Base-by-base conservation (phyloP, 2,113 vertebrate species). In the Nettapus auritus region DNA sequence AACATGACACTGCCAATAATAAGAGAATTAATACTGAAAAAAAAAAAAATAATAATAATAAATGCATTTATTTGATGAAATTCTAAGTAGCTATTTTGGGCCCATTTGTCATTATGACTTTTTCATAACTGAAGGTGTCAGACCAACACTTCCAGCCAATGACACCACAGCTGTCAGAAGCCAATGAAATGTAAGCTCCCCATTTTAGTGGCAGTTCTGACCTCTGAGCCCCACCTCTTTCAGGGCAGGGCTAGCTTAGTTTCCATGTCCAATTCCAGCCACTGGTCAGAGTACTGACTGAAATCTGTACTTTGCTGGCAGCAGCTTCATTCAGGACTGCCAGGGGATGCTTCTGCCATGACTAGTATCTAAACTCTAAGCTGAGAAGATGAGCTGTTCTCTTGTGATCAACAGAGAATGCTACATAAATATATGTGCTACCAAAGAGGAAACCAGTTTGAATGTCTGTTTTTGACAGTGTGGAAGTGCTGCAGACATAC, bases 341-440 rank as follows among this genome's bases (percentile, higher is more conserved):
- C 87, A 94, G 52, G 40, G n/a, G 31, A 94, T 94, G 63, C 55
- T 91, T 95, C 75, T 82, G 42, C 63, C 64, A 46, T 95, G 94
- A 95, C 52, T 63, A 38, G 36, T 42, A 82, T 34, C 79, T 91
- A 63, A 94, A 93, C 50, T 82, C 50, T 90, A 80, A 86, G 63
- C 40, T 82, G 74, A 90, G 77, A 94, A 89, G 50, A 82, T 88
- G 59, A 96, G 33, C 82, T 89, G 11, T 80, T 63, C 59, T 87
- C 62, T 89, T 88, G 79, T 15, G 9, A 94, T 82, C 53, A 86
- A 29, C 46, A 40, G 50, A 67, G 57, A 88, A 75, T 60, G 53
- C 56, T 81, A 55, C 25, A 42, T 33, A 92, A 80, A 94, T 85
- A 79, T 13, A 73, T 29, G 14, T 57, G 28, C 50, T 85, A 56